Evolutionary conservation across 2,797 vertebrate genomes (phyloP).

Genomic region (Discoglossus pictus): DNA sequence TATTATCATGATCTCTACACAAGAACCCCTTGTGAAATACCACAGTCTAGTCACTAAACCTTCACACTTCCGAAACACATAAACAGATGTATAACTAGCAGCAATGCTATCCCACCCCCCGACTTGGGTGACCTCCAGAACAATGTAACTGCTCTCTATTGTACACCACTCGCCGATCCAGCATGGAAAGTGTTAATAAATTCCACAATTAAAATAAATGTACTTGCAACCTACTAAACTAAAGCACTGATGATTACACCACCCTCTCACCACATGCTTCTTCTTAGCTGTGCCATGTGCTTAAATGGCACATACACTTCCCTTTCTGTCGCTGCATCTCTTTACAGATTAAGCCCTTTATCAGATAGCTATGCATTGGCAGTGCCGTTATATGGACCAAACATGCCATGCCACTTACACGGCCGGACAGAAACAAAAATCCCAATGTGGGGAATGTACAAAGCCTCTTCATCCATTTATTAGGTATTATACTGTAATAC

Average conservation of each 20-base stretch:
- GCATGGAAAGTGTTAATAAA: neutral
- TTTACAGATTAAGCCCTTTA: slow-evolving; percentile 20
- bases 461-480: slow-evolving; percentile 38
- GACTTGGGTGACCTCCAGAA: too few relatives aligned
- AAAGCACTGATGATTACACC: slow-evolving; percentile 23
- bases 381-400: too few relatives aligned
- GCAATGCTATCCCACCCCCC: too few relatives aligned
- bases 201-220: slow-evolving; percentile 16
- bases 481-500: slow-evolving; percentile 14
- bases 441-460: slow-evolving; percentile 7
- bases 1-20: too few relatives aligned
- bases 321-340: neutral
- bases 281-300: slow-evolving; percentile 10
- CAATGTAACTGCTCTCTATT: too few relatives aligned
- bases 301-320: neutral
- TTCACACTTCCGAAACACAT: too few relatives aligned
- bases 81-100: too few relatives aligned
- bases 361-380: too few relatives aligned
- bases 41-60: too few relatives aligned
- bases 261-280: slow-evolving; percentile 45
- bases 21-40: too few relatives aligned
- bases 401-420: too few relatives aligned
- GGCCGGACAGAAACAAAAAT: slow-evolving; percentile 18
- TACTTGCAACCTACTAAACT: slow-evolving; percentile 27
- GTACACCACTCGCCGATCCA: neutral